These are phyloP conservation scores for Luscinia megarhynchos DNA, from an alignment of 2,797 vertebrate genomes.

Conservation along the genomic window DNA sequence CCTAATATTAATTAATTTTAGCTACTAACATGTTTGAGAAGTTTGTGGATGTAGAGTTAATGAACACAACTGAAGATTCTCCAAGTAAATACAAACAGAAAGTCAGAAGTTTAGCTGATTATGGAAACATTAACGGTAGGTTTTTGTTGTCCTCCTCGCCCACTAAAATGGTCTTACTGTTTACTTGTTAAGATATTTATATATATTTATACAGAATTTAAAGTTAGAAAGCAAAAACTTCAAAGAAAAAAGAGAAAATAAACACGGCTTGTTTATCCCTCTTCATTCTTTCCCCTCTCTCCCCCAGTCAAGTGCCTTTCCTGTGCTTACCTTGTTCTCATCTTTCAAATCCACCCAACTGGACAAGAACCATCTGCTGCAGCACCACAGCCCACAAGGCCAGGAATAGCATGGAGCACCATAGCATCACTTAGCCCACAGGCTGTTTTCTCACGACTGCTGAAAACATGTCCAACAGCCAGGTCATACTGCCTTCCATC, in stretches of 20 bases:
- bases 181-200: slow-evolving; percentile 18
- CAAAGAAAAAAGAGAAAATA: slow-evolving; percentile 34
- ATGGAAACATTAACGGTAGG: neutral
- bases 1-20: neutral
- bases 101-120: neutral
- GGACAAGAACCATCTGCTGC: slow-evolving; percentile 68
- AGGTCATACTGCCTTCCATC: slow-evolving; percentile 61
- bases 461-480: slow-evolving; percentile 47
- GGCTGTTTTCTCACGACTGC: slow-evolving; percentile 63
- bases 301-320: neutral
- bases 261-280: slow-evolving; percentile 4
- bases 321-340: slow-evolving; percentile 58
- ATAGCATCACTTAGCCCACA: slow-evolving; percentile 61
- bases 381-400: slow-evolving; percentile 60
- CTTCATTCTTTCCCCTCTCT: neutral
- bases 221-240: slow-evolving; percentile 29
- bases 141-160: neutral
- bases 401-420: slow-evolving; percentile 58
- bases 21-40: neutral
- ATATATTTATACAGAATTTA: slow-evolving; percentile 20
- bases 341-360: slow-evolving; percentile 66
- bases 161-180: neutral
- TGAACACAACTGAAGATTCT: neutral
- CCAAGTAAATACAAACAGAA: slow-evolving; percentile 1
- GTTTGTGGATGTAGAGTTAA: neutral